phyloP scores from a whole-genome alignment of 2,888 invertebrate genomes.

The Orchestes rusci region DNA sequence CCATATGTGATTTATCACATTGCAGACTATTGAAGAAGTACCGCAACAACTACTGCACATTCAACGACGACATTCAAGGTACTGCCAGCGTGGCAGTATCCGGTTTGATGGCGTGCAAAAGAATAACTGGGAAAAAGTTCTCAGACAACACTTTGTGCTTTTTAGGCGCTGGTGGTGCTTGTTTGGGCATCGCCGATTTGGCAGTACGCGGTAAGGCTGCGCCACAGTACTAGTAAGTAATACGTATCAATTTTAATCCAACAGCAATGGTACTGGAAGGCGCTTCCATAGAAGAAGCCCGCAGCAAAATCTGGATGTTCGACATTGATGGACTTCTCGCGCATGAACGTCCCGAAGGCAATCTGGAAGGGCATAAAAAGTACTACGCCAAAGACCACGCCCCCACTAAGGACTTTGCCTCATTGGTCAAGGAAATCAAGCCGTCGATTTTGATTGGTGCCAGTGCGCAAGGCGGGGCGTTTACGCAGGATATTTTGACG shows the following conservation, averaged over 20 bases:
- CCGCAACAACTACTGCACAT: slow-evolving; percentile 82
- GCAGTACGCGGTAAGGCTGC: slow-evolving; percentile 16
- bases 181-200: slow-evolving; percentile 68
- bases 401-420: slow-evolving; percentile 69
- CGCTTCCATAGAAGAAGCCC: slow-evolving; percentile 62
- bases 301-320: slow-evolving; percentile 83
- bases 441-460: slow-evolving; percentile 91
- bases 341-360: slow-evolving; percentile 76
- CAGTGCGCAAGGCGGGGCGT: slow-evolving; percentile 90
- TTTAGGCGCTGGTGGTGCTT: slow-evolving; percentile 93
- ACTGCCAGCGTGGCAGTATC: slow-evolving; percentile 88
- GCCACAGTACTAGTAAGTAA: too few species aligned
- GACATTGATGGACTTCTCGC: slow-evolving; percentile 94
- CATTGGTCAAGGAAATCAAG: slow-evolving; percentile 72
- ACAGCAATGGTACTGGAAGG: slow-evolving; percentile 89
- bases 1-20: not conserved
- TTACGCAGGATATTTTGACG: slow-evolving; percentile 77
- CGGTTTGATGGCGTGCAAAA: slow-evolving; percentile 80
- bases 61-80: slow-evolving; percentile 96
- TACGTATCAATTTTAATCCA: not conserved
- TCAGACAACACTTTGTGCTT: slow-evolving; percentile 80
- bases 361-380: slow-evolving; percentile 71
- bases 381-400: slow-evolving; percentile 72
- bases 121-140: slow-evolving; percentile 74
- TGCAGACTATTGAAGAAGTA: slow-evolving; percentile 76